Base-by-base conservation (phyloP, 2,113 vertebrate species). In the Oncorhynchus gorbuscha region DNA sequence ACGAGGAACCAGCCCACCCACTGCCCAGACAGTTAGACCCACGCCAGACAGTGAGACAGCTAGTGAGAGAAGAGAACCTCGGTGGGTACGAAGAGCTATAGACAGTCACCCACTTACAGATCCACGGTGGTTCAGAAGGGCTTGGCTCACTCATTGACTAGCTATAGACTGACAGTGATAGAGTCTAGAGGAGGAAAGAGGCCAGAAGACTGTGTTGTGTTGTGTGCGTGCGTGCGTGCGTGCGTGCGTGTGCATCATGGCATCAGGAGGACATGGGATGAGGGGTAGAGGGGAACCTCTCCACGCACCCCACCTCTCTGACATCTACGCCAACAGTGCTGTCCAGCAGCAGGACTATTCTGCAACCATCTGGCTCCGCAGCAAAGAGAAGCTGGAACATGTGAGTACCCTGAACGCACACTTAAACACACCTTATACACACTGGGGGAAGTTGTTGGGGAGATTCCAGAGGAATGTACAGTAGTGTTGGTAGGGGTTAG, bases 311-410 rank as follows among this genome's bases (percentile, higher is more conserved):
- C 14, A 4, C 24, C 48, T 26, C 3, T 51, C 69, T 3, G 93
- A 82, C 94, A 35, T n/a, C 28, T 69, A 30, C 81, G 95, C 96
- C 91, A 94, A 93, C 82, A 84, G 94, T 5, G 94, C 95, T 4
- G 94, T 95, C 88, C 95, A 95, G 89, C 96, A 97, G 92, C 94
- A 96, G 86, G 96, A 97, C 85, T 97, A 97, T 88, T 96, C 95
- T 72, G 95, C 96, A 88, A 94, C 95, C 80, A 93, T 97, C 84
- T 97, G 95, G 95, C 94, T 97, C 77, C 93, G 96, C 76, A 94
- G 94, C 89, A 96, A 93, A 87, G 95, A 96, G 79, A 96, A 95
- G 88, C 89, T 96, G 73, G 96, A 97, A 78, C 95, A 97, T 74
- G 96, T 97, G 94, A 97, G 96, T 91, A 74, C 70, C 16, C 35